A percentile compares a stretch with the other conserved stretches of the same genome.
Conservation (phyloP, 64 coral and sea anemone species). For the Dendrophyllia cribrosa region DNA sequence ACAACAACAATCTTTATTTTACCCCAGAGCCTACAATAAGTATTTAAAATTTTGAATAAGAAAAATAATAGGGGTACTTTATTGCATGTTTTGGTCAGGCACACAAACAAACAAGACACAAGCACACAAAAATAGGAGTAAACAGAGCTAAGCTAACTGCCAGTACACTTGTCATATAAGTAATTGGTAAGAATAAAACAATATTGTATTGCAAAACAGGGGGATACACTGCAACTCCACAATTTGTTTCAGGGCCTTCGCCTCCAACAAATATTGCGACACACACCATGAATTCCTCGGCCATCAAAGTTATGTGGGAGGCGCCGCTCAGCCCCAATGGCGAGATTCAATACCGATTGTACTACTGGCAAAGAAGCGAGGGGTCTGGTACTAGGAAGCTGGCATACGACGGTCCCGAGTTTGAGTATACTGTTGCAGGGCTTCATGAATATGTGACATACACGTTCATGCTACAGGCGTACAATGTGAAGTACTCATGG, state of each 20-base stretch:
- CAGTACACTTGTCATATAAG: too few species aligned
- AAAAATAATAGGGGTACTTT: too few species aligned
- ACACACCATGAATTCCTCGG: conserved; percentile 38
- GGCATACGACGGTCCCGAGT: conserved; percentile 12
- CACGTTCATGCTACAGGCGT: conserved; percentile 22
- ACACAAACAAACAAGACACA: too few species aligned
- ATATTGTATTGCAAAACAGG: too few species aligned
- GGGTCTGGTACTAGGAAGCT: neutral
- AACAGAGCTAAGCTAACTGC: too few species aligned
- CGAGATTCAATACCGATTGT: conserved; percentile 1
- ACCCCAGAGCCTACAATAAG: too few species aligned
- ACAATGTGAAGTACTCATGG: conserved; percentile 24
- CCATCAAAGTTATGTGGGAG: conserved; percentile 40
- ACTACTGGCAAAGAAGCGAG: conserved; percentile 8
- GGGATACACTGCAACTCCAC: too few species aligned
- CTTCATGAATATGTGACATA: conserved; percentile 36
- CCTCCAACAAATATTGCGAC: conserved; percentile 47
- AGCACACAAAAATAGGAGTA: too few species aligned
- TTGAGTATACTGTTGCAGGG: neutral
- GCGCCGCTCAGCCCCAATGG: conserved; percentile 25
- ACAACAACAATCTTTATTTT: too few species aligned
- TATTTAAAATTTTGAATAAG: too few species aligned
- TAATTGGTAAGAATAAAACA: too few species aligned
- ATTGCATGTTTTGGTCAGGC: too few species aligned
- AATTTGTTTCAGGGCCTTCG: conserved; percentile 33